Conservation (phyloP, 2,113 vertebrate species). For the Tinamus guttatus region DNA sequence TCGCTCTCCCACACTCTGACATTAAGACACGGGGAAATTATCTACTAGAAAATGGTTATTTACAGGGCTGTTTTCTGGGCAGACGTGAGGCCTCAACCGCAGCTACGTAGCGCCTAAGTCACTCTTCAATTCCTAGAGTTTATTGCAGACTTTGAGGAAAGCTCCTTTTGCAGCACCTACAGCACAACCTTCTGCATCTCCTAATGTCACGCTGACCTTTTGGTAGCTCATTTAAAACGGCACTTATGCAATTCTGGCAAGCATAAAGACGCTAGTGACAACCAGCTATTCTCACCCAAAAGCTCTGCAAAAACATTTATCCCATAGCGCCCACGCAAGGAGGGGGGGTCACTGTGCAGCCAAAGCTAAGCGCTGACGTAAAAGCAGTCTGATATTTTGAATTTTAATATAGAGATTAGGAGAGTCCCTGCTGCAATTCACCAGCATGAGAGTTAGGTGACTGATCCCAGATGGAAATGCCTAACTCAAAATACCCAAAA, state of each 20-base stretch:
- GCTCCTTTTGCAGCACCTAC: not conserved
- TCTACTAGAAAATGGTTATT: not conserved
- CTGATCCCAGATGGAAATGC: not conserved
- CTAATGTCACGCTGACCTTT: not conserved
- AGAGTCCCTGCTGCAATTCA: not conserved
- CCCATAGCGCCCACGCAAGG: not conserved
- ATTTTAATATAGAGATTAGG: not conserved
- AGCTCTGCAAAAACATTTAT: not conserved
- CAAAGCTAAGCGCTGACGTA: not conserved
- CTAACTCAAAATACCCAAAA: not conserved
- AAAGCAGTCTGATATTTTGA: not conserved
- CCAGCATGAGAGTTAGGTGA: not conserved
- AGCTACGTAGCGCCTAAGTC: not conserved
- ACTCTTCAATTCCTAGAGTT: not conserved
- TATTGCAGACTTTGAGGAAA: not conserved
- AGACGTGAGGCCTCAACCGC: not conserved
- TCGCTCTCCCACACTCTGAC: not conserved
- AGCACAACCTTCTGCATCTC: not conserved
- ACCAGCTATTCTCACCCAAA: not conserved
- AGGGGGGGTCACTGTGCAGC: not conserved
- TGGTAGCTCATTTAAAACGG: not conserved
- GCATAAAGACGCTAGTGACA: not conserved
- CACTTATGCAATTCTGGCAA: not conserved
- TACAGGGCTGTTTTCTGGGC: accelerated
- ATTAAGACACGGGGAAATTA: not conserved